phyloP scores from a whole-genome alignment of 1,140 invertebrate species.

The Dinothrombium tinctorium region DNA sequence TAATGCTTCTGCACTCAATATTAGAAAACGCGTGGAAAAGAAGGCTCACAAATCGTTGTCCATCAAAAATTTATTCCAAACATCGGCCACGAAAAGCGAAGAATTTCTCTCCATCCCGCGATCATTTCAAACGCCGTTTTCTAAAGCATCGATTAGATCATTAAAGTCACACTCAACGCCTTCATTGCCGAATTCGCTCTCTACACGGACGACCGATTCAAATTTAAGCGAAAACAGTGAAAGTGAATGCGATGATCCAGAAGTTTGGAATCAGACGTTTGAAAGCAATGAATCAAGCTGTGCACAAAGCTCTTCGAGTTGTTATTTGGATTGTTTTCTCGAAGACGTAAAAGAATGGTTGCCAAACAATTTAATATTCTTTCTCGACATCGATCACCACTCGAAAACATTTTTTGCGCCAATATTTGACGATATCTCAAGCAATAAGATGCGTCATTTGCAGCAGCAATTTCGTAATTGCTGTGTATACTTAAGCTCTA shows the following conservation, averaged over 20 bases:
- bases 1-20: no score
- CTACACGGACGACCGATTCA: background rate
- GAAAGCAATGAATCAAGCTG: slow-evolving; percentile 1
- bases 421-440: background rate
- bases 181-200: background rate
- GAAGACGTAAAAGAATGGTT: background rate
- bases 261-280: no score
- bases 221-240: no score
- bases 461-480: background rate
- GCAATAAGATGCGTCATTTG: background rate
- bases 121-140: background rate
- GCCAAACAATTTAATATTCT: background rate
- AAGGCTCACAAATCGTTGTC: background rate
- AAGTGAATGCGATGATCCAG: no score
- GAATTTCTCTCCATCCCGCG: background rate
- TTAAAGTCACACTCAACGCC: background rate
- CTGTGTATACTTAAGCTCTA: background rate
- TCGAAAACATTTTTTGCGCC: background rate
- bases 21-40: no score
- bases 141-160: background rate
- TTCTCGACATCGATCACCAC: slow-evolving; percentile 1
- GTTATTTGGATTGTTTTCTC: background rate
- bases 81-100: background rate
- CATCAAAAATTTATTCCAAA: background rate
- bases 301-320: background rate